These are phyloP conservation scores for Parauchenoglanis punctatus DNA, from an alignment of 2,797 vertebrate species.

Conservation along the genomic window DNA sequence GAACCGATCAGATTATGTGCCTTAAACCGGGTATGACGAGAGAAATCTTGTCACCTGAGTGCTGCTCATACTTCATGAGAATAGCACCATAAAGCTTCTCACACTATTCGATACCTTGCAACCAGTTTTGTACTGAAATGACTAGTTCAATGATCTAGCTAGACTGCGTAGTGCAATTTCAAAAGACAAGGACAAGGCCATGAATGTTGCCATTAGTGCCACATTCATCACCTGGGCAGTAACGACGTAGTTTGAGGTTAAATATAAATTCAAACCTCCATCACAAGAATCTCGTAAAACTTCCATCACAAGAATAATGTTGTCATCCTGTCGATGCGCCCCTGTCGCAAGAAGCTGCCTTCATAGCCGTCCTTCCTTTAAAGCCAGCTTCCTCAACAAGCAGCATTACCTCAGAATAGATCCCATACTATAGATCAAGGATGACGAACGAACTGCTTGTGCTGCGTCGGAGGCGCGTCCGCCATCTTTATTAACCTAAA, in stretches of 20 bases:
- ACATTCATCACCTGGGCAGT: background rate
- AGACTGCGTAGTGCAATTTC: background rate
- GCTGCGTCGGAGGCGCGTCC: no score
- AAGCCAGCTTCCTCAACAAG: background rate
- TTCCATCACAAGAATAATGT: background rate
- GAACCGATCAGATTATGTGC: background rate
- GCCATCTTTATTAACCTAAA: no score
- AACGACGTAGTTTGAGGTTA: background rate
- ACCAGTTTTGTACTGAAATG: background rate
- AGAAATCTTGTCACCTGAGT: background rate
- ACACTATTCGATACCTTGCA: background rate
- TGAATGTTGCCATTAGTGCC: background rate
- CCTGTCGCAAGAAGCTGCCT: background rate
- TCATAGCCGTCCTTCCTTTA: background rate
- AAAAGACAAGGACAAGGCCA: background rate
- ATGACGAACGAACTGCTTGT: no score
- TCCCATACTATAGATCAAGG: no score
- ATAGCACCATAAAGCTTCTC: background rate
- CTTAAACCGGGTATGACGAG: background rate
- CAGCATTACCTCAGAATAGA: no score
- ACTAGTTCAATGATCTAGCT: background rate
- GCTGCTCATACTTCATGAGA: background rate
- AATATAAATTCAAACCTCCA: background rate
- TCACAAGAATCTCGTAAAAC: background rate
- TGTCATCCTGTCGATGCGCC: background rate